Evolutionary conservation across 2,888 invertebrate species (phyloP).

Genomic region (Cosmia pyralina): DNA sequence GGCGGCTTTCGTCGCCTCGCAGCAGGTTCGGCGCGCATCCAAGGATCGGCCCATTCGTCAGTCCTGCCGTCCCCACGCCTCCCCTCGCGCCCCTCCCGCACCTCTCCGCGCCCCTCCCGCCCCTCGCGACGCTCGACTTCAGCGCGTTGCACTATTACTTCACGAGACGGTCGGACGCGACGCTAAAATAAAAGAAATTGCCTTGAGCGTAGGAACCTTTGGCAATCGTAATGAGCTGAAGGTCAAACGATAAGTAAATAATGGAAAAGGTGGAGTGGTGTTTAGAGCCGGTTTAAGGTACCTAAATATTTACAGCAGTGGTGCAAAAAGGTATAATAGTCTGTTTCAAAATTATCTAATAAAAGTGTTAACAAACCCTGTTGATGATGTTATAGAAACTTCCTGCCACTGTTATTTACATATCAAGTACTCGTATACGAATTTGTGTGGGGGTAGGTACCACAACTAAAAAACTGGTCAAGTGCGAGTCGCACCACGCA

Average conservation of each 20-base stretch:
- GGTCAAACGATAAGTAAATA: not conserved
- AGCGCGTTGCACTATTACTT: slow-evolving; percentile 94
- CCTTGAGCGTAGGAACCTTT: not conserved
- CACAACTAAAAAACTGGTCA: too few species aligned
- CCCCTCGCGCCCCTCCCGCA: slow-evolving; percentile 82
- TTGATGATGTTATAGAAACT: too few species aligned
- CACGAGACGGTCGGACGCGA: slow-evolving; percentile 89
- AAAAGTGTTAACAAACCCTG: too few species aligned
- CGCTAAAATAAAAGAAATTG: slow-evolving; percentile 71
- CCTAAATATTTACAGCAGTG: not conserved
- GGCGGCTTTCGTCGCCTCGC: slow-evolving; percentile 82
- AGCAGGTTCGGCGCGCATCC: slow-evolving; percentile 93
- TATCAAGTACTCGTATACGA: too few species aligned
- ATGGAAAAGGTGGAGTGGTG: not conserved
- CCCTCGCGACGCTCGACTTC: slow-evolving; percentile 80
- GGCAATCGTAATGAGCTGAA: not conserved
- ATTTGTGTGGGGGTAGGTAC: too few species aligned
- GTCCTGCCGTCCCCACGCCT: slow-evolving; percentile 86
- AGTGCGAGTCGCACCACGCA: too few species aligned
- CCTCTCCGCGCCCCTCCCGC: slow-evolving; percentile 69
- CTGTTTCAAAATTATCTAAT: too few species aligned
- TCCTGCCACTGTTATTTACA: too few species aligned
- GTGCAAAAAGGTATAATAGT: too few species aligned
- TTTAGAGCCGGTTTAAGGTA: not conserved
- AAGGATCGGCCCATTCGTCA: slow-evolving; percentile 99